phyloP scores from a whole-genome alignment of 2,888 invertebrate species.

The Gastrophysa polygoni region DNA sequence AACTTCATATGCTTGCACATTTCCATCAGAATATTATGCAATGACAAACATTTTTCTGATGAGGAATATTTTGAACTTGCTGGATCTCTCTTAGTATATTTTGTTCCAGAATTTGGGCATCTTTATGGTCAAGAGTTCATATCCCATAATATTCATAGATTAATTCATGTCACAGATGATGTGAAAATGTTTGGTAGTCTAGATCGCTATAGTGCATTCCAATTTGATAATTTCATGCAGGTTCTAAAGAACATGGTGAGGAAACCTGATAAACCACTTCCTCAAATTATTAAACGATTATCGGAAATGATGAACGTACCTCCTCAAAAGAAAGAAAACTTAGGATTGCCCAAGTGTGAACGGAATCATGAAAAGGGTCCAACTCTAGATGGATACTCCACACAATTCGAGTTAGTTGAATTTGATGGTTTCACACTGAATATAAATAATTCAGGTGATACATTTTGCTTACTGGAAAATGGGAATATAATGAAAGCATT shows the following conservation, averaged over 20 bases:
- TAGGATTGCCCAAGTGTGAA: neutral
- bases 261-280: constrained; percentile 6
- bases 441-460: neutral
- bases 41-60: constrained; percentile 3
- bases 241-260: neutral
- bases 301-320: neutral
- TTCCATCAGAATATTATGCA: constrained; percentile 18
- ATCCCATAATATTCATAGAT: constrained; percentile 37
- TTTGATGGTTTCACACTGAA: neutral
- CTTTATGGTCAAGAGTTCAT: constrained; percentile 31
- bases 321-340: neutral
- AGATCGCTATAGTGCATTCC: constrained; percentile 26
- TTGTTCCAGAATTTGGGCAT: too few relatives aligned
- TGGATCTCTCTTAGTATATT: constrained; percentile 22
- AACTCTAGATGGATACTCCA: constrained; percentile 1
- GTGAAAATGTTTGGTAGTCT: constrained; percentile 24
- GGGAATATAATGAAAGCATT: neutral
- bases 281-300: constrained; percentile 5
- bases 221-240: constrained; percentile 27
- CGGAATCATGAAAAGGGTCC: neutral
- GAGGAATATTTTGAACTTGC: constrained; percentile 15
- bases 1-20: constrained; percentile 19
- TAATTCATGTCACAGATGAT: constrained; percentile 27
- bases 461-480: constrained; percentile 2
- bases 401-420: neutral